These are phyloP conservation scores for Stenurella melanura DNA, from an alignment of 2,888 invertebrate species.

Conservation along the genomic window DNA sequence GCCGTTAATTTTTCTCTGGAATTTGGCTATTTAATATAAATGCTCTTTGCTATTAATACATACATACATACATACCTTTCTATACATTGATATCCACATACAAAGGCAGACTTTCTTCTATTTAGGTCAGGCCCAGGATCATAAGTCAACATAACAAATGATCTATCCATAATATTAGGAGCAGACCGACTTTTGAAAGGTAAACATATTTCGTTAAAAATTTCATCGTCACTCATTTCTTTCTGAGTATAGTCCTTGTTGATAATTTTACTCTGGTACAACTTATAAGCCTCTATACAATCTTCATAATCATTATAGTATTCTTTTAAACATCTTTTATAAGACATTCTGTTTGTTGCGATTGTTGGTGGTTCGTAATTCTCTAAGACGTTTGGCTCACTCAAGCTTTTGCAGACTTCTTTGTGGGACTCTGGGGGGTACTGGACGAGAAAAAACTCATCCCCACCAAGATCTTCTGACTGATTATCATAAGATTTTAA, in stretches of 20 bases:
- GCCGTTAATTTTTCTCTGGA: too few species aligned
- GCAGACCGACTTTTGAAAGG: conserved; percentile 76
- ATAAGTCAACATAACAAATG: conserved; percentile 70
- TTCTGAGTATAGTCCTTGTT: conserved; percentile 58
- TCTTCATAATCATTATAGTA: conserved; percentile 81
- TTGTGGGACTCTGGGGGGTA: conserved; percentile 61
- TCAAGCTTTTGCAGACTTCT: conserved; percentile 65
- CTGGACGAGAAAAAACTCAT: conserved; percentile 72
- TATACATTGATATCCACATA: conserved; percentile 59
- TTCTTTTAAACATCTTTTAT: conserved; percentile 73
- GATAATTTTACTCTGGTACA: conserved; percentile 59
- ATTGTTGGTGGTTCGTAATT: conserved; percentile 51
- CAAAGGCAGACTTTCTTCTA: conserved; percentile 76
- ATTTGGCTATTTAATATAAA: too few species aligned
- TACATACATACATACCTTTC: conserved; percentile 55
- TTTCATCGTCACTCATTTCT: conserved; percentile 70
- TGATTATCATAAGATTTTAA: conserved; percentile 66
- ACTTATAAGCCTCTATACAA: conserved; percentile 74
- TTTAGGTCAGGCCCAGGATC: conserved; percentile 75
- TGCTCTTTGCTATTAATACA: too few species aligned
- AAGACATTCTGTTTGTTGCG: conserved; percentile 47
- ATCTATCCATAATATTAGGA: conserved; percentile 74
- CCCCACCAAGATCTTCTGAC: conserved; percentile 59
- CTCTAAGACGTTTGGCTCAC: conserved; percentile 68
- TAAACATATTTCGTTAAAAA: conserved; percentile 67